Conservation (phyloP, 1,140 invertebrate genomes). For the Acromyrmex echinatior region DNA sequence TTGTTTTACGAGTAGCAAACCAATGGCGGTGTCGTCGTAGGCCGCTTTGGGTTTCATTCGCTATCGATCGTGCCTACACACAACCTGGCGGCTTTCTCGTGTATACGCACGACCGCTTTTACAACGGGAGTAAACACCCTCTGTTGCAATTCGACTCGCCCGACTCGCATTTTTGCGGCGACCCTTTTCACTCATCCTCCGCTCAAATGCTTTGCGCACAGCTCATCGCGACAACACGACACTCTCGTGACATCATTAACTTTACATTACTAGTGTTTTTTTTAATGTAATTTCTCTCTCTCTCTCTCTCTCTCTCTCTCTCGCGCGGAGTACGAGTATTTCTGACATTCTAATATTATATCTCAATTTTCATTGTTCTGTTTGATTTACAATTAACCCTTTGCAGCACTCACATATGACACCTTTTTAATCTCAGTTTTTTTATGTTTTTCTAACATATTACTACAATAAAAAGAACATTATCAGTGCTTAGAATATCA, state of each 20-base stretch:
- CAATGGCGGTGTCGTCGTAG: constrained; percentile 59
- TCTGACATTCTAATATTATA: no score
- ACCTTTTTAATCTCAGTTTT: no score
- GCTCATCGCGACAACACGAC: constrained; percentile 12
- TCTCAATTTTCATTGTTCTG: no score
- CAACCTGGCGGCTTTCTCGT: not conserved
- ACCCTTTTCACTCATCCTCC: not conserved
- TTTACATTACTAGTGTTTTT: no score
- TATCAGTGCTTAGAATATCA: no score
- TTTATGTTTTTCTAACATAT: no score
- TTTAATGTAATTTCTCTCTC: no score
- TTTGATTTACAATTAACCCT: no score
- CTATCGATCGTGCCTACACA: constrained; percentile 58
- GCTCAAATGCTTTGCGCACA: not conserved
- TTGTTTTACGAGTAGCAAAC: constrained; percentile 66
- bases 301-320: no score
- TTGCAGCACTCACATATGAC: no score
- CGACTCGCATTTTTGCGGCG: constrained; percentile 24
- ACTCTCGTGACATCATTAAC: not conserved
- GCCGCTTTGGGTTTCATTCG: constrained; percentile 67
- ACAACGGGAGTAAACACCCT: constrained; percentile 41
- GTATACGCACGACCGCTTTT: constrained; percentile 47
- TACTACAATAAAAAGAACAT: no score
- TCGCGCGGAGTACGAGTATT: no score
- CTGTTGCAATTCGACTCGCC: constrained; percentile 20